Evolutionary conservation across 2,113 vertebrate species (phyloP), one percentile per base, ranked within the genome.

Genomic region (Vulpes lagopus): DNA sequence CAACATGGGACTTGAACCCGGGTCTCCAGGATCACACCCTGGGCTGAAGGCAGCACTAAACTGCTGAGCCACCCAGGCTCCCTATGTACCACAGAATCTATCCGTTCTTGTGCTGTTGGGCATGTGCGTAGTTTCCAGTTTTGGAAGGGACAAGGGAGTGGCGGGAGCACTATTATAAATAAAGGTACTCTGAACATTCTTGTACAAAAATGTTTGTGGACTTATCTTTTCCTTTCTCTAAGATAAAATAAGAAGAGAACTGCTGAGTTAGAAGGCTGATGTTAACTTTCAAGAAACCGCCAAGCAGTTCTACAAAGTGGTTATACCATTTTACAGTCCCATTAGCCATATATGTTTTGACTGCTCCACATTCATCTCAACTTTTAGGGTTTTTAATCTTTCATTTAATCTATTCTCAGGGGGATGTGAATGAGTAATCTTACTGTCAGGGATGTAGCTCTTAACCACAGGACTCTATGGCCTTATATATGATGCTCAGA

Each of bases 91-190:
- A 55, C 51, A 38, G n/a, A 32, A 81, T 64, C 25, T 62, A 60
- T 86, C 12, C 5, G 60, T 96, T 80, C 16, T 65, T 92, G n/a
- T 1, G 22, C 12, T 91, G 20, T 73, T 49, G 22, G 5, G 83
- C 7, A 73, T 65, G 11, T 83, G 19, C 3, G 25, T 62, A 51
- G 27, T 53, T 84, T 83, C 14, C 35, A 73, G n/a, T 5, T 20
- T 65, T 17, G 14, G 30, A 23, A 12, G 51, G 25, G 4, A 4
- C 0, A 0, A 0, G 1, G 17, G 4, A 27, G 12, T 1, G 60
- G 14, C 62, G 65, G 32, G 2, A 5, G 11, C 7, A 3, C 3
- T 84, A 23, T 87, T 57, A 81, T 67, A 62, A 93, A 53, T 59
- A 55, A 82, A 90, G 49, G 17, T 73, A 4, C 9, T 59, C 23